A percentile compares a stretch with the other conserved stretches of the same genome.
These are phyloP conservation scores for Horisme vitalbata DNA, from an alignment of 2,888 invertebrate species.

Conservation along the genomic window DNA sequence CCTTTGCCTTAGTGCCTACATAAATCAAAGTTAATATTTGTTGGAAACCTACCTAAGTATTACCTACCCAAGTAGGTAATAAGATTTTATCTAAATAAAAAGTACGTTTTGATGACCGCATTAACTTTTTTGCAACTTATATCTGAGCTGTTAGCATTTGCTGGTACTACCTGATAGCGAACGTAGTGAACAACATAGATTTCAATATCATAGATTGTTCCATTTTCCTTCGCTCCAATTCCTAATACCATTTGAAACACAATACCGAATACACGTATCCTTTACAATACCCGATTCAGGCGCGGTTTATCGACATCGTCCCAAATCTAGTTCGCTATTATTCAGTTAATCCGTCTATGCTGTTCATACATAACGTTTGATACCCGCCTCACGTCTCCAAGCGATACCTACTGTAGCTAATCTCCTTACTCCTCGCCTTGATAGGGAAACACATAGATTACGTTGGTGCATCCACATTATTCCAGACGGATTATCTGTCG, in stretches of 20 bases:
- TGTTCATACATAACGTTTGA: constrained; percentile 34
- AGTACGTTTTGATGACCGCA: too few species aligned
- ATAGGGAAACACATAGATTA: constrained; percentile 59
- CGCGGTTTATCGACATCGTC: constrained; percentile 12
- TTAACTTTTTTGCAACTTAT: too few species aligned
- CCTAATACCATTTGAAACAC: constrained; percentile 4
- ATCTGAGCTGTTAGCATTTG: too few species aligned
- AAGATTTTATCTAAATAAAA: too few species aligned
- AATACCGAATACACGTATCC: constrained; percentile 8
- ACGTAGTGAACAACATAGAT: neutral
- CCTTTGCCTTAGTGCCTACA: constrained; percentile 11
- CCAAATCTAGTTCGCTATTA: constrained; percentile 28
- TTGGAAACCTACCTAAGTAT: too few species aligned
- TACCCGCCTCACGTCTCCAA: constrained; percentile 25
- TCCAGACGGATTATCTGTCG: constrained; percentile 59
- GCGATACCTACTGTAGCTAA: constrained; percentile 53
- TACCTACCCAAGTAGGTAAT: too few species aligned
- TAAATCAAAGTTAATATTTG: constrained; percentile 12
- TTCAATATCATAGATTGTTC: neutral
- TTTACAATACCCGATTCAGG: constrained; percentile 12
- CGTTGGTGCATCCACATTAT: constrained; percentile 59
- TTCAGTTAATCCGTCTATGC: constrained; percentile 33
- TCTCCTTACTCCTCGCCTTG: constrained; percentile 55
- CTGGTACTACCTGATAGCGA: too few species aligned
- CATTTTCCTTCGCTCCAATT: constrained; percentile 1